Evolutionary conservation across 2,888 invertebrate genomes (phyloP).

Genomic region (Drosophila ustulata): DNA sequence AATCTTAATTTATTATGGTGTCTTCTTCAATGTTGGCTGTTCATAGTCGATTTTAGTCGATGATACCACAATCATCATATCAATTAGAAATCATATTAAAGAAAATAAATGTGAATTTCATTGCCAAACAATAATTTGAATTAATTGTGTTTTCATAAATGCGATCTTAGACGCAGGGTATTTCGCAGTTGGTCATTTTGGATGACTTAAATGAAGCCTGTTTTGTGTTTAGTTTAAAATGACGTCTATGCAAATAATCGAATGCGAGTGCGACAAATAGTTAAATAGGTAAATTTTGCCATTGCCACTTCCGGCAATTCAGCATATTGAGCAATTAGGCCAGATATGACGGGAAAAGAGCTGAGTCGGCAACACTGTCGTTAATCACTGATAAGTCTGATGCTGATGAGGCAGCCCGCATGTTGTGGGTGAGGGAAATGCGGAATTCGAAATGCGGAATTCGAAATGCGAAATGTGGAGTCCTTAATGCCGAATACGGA

Average conservation of each 20-base stretch:
- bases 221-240: not conserved
- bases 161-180: not conserved
- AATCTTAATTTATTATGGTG: no score
- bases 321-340: not conserved
- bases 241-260: not conserved
- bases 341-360: not conserved
- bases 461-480: not conserved
- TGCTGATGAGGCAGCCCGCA: slow-evolving; percentile 4
- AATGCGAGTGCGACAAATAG: not conserved
- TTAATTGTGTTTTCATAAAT: no score
- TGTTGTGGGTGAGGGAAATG: not conserved
- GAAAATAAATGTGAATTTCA: no score
- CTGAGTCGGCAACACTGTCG: slow-evolving; percentile 5
- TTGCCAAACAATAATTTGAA: no score
- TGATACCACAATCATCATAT: no score
- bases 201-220: no score
- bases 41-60: no score
- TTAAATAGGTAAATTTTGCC: not conserved
- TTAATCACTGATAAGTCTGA: not conserved
- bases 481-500: not conserved
- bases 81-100: no score
- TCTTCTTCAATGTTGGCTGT: no score
- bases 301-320: not conserved
- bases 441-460: not conserved
- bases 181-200: not conserved